A percentile compares a stretch with the other conserved stretches of the same genome.
These are phyloP conservation scores for Drosophila azteca DNA, from an alignment of 1,140 invertebrate genomes.

Conservation along the genomic window DNA sequence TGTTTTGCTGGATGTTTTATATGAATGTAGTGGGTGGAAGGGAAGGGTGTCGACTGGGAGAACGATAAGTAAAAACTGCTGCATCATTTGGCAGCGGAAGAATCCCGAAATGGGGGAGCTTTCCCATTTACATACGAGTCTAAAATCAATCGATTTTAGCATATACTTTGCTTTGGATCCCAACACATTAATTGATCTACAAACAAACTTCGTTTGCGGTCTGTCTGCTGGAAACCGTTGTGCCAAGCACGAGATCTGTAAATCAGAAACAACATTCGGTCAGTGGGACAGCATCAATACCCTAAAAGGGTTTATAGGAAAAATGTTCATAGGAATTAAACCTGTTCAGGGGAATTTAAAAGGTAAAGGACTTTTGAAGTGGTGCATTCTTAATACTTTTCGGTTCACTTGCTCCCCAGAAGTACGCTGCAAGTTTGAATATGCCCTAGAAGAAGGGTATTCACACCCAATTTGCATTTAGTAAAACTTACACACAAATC, in stretches of 20 bases:
- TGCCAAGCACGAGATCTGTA: slow-evolving; percentile 35
- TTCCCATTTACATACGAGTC: slow-evolving; percentile 32
- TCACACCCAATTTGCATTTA: not conserved
- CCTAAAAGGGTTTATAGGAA: not conserved
- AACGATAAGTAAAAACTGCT: slow-evolving; percentile 12
- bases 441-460: slow-evolving; percentile 2
- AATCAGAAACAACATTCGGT: slow-evolving; percentile 21
- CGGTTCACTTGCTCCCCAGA: no score
- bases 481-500: not conserved
- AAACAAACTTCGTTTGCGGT: slow-evolving; percentile 13
- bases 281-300: slow-evolving; percentile 19
- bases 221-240: slow-evolving; percentile 12
- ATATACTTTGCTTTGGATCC: slow-evolving; percentile 3
- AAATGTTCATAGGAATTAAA: no score
- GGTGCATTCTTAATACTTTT: no score
- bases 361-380: no score
- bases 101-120: slow-evolving; percentile 5
- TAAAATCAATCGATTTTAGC: slow-evolving; percentile 26
- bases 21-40: not conserved
- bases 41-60: no score
- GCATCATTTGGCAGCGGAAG: slow-evolving; percentile 30
- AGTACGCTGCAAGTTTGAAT: not conserved
- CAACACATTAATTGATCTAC: slow-evolving; percentile 25
- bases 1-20: slow-evolving; percentile 2
- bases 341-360: no score